Evolutionary conservation across 1,140 invertebrate genomes (phyloP), one percentile per base, ranked within the genome.

Genomic region (Dreissena rostriformis): DNA sequence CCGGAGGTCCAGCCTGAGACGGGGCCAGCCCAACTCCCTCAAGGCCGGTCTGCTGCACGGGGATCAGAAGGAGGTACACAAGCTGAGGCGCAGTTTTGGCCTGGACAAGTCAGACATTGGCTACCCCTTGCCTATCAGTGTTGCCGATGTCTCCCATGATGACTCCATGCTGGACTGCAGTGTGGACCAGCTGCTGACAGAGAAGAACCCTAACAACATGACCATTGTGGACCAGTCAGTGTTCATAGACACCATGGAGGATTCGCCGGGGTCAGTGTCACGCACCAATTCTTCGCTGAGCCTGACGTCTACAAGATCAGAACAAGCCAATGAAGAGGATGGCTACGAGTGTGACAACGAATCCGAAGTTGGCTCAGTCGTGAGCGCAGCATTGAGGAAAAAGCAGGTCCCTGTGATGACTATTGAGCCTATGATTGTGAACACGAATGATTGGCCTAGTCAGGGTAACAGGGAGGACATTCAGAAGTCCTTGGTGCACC

Each of bases 21-120:
- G 91, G 39, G 92, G 91, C 12, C 85, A 86, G 24, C 91, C 91
- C 0, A 93, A 92, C 78, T 90, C 90, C 11, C 74, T 91, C n/a
- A 86, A 87, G 55, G 89, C 87, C 83, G 91, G 91, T 26, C 76
- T 91, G 67, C 74, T 88, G 28, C 86, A 88, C 28, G 88, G 87
- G 19, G 83, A 90, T 65, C 76, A 85, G 51, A 76, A 79, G 53
- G 84, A 88, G 75, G 78, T 89, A 22, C 71, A 76, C 17, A 89
- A 90, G 65, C 78, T 89, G 39, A 49, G 88, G 15, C 53, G 86
- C 67, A 91, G 88, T 78, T 87, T 91, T 83, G 87, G 85, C 49
- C 66, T 88, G 10, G 88, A 90, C 67, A 92, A 87, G 82, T 87
- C 86, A 19, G 87, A 89, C 19, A 90, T 89, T 55, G 78, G 88